Evolutionary conservation across 2,797 vertebrate genomes (phyloP).

Genomic region (Acanthopagrus latus): DNA sequence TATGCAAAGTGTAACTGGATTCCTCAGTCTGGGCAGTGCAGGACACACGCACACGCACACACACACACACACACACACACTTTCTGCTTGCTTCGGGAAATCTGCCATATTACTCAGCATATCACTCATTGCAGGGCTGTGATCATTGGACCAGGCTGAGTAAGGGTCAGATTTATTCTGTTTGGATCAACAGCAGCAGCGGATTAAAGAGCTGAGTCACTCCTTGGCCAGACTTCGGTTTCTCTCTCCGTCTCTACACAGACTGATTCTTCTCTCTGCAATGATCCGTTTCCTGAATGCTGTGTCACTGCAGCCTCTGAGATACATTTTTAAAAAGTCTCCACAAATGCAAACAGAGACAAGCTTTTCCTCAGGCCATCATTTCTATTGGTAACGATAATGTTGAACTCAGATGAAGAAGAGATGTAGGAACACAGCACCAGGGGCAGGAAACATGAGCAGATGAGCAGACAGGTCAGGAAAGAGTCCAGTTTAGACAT

Average conservation of each 20-base stretch:
- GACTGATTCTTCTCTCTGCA: slow-evolving; percentile 12
- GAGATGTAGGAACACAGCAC: not conserved
- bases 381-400: not conserved
- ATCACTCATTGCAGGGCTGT: slow-evolving; percentile 42
- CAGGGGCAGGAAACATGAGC: not conserved
- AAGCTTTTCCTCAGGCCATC: not conserved
- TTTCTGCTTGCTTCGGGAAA: slow-evolving; percentile 51
- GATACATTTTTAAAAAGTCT: not conserved
- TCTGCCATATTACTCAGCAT: slow-evolving; percentile 62
- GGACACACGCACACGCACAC: slow-evolving; percentile 10
- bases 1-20: slow-evolving; percentile 63
- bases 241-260: slow-evolving; percentile 16
- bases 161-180: slow-evolving; percentile 68
- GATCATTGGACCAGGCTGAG: slow-evolving; percentile 52
- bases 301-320: not conserved
- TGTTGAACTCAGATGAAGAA: not conserved
- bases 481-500: not conserved
- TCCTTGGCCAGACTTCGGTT: slow-evolving; percentile 29
- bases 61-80: slow-evolving; percentile 3
- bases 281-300: not conserved
- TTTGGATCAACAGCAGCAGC: slow-evolving; percentile 57
- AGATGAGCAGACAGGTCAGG: not conserved
- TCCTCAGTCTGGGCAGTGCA: slow-evolving; percentile 34
- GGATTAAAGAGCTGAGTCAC: slow-evolving; percentile 75
- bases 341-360: not conserved